Evolutionary conservation across 1,140 invertebrate species (phyloP).

Genomic region (Atopsyche davidsoni): DNA sequence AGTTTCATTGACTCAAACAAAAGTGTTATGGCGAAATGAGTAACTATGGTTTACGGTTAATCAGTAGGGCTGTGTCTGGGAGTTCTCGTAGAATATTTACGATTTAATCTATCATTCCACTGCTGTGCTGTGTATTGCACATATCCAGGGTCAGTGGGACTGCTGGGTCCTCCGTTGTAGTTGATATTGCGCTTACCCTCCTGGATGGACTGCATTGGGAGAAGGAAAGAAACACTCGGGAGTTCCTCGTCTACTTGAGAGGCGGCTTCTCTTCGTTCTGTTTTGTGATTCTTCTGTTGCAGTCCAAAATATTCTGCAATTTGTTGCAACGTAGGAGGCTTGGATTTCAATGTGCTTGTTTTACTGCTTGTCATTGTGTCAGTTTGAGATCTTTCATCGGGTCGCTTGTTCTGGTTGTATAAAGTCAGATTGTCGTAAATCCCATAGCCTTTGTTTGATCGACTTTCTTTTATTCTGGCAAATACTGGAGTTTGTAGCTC

Average conservation of each 20-base stretch:
- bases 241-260: slow-evolving; percentile 24
- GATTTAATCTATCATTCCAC: slow-evolving; percentile 52
- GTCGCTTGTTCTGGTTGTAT: slow-evolving; percentile 17
- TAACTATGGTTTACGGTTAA: not conserved
- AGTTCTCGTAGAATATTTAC: slow-evolving; percentile 45
- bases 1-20: slow-evolving; percentile 18
- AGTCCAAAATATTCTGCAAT: slow-evolving; percentile 41
- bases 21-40: not conserved
- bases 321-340: slow-evolving; percentile 42
- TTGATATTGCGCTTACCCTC: slow-evolving; percentile 15
- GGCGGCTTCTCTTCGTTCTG: slow-evolving; percentile 30
- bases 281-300: slow-evolving; percentile 28
- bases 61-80: slow-evolving; percentile 56
- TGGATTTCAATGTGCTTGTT: slow-evolving; percentile 24
- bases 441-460: slow-evolving; percentile 18
- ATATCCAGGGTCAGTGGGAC: slow-evolving; percentile 61
- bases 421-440: slow-evolving; percentile 25
- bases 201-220: slow-evolving; percentile 21
- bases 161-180: slow-evolving; percentile 43
- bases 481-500: slow-evolving; percentile 45
- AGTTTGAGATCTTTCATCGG: slow-evolving; percentile 21
- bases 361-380: slow-evolving; percentile 24
- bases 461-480: slow-evolving; percentile 38
- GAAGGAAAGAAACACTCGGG: slow-evolving; percentile 23
- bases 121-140: slow-evolving; percentile 61